These are phyloP conservation scores for Philonicus albiceps DNA, from an alignment of 2,888 invertebrate genomes.

Conservation along the genomic window DNA sequence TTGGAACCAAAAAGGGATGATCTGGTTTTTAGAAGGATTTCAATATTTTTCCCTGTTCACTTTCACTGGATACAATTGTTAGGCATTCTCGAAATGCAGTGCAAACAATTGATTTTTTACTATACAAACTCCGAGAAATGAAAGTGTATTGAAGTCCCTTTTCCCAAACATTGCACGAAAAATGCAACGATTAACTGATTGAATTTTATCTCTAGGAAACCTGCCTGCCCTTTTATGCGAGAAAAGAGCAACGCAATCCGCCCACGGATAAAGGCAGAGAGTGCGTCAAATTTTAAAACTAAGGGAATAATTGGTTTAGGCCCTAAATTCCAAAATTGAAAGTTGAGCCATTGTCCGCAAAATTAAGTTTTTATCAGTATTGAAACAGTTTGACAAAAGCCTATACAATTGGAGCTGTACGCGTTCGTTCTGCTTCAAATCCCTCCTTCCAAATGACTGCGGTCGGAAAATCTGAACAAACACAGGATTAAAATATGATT, in stretches of 20 bases:
- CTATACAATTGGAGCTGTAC: slow-evolving; percentile 35
- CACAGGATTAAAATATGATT: slow-evolving; percentile 37
- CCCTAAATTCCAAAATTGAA: slow-evolving; percentile 41
- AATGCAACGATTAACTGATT: background rate
- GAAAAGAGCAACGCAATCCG: background rate
- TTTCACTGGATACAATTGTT: slow-evolving; percentile 28
- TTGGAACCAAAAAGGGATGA: slow-evolving; percentile 45
- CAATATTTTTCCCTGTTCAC: slow-evolving; percentile 28
- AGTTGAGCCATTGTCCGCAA: slow-evolving; percentile 36
- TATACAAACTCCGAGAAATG: background rate
- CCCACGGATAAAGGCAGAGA: background rate
- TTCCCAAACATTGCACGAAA: background rate
- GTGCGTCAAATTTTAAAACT: background rate
- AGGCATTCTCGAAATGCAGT: background rate
- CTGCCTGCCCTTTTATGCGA: background rate
- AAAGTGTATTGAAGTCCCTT: background rate
- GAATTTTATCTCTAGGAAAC: background rate
- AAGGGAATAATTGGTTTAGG: slow-evolving; percentile 46
- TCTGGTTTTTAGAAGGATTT: slow-evolving; percentile 48
- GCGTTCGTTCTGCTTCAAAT: background rate
- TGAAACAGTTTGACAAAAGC: slow-evolving; percentile 42
- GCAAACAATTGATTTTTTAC: background rate
- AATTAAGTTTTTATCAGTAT: slow-evolving; percentile 45
- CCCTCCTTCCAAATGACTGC: slow-evolving; percentile 31
- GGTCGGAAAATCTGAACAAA: slow-evolving; percentile 37